A percentile compares a stretch with the other conserved stretches of the same genome.
Conservation (phyloP, 2,113 vertebrate species). For the Campylomormyrus tamandua region DNA sequence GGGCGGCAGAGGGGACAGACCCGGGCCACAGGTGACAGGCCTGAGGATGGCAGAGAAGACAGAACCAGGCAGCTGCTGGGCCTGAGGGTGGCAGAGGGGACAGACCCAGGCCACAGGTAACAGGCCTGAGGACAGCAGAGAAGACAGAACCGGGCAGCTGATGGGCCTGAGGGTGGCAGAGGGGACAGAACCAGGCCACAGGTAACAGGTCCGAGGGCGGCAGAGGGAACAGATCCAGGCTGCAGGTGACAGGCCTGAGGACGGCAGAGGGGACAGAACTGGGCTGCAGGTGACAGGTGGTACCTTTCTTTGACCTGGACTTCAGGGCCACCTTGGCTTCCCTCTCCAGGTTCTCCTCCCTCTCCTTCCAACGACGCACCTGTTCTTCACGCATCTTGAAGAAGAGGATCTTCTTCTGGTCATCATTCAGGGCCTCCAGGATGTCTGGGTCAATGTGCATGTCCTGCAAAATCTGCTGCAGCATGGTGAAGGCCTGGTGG, state of each 20-base stretch:
- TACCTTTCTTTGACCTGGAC: slow-evolving; percentile 57
- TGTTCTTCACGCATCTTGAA: slow-evolving; percentile 71
- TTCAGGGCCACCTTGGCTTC: slow-evolving; percentile 38
- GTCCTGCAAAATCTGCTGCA: slow-evolving; percentile 70
- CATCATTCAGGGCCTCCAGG: slow-evolving; percentile 62
- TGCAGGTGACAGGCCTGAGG: neutral
- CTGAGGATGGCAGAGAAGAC: neutral
- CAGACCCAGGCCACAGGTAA: neutral
- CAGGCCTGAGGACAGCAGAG: neutral
- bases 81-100: neutral
- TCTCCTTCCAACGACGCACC: slow-evolving; percentile 65
- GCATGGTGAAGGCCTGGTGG: slow-evolving; percentile 46
- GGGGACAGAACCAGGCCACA: too few species aligned
- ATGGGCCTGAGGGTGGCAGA: neutral
- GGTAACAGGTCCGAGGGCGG: neutral
- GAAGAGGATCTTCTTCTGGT: slow-evolving; percentile 70
- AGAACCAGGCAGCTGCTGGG: neutral
- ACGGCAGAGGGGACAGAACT: neutral
- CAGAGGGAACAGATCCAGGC: neutral
- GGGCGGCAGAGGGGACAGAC: neutral
- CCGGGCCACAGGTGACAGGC: neutral
- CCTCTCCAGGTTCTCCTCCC: slow-evolving; percentile 56
- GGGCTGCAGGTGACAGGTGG: neutral
- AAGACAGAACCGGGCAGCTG: neutral
- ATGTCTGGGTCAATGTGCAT: slow-evolving; percentile 72